Evolutionary conservation across 2,888 invertebrate genomes (phyloP), one percentile per base, ranked within the genome.

Genomic region (Drosophila pullipes): DNA sequence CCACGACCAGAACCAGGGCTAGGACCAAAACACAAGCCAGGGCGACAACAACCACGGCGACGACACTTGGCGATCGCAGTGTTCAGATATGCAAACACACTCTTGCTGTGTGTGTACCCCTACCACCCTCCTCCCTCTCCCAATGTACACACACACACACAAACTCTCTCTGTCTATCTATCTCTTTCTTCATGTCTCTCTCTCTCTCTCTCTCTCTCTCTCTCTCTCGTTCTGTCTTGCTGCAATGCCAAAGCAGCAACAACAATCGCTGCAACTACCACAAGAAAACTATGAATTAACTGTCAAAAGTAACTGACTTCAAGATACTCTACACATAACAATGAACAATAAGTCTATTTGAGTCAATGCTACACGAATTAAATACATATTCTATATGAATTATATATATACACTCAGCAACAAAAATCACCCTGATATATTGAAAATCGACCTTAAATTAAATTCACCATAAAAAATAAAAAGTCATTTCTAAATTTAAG

Each of bases 31-130:
- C 6, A n/a, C 25, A 28, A 57, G 16, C 44, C 44, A 31, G 47
- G 22, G 13, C 37, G 58, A 57, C 54, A 50, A 61, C 61, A 52
- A 71, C 69, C 28, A 61, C 57, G 57, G 71, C 57, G 54, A 73
- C 58, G 70, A 76, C 82, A 82, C 82, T 85, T 85, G 87, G 78
- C 71, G 87, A 84, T 89, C 81, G 87, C 75, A 67, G 58, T 58
- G 73, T 60, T 75, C 69, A 76, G 86, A 84, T 84, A 84, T 84
- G 83, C 85, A 88, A 83, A 82, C 87, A 84, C 83, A 86, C 77
- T 77, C 86, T 70, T 71, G 53, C 72, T 54, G 35, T 28, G 54
- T 30, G 11, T 44, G 11, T 22, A 9, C 16, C 39, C 47, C 7
- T 2, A 1, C 30, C 7, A 25, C 30, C 30, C 30, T 41, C 22